Conservation (phyloP, 2,113 vertebrate genomes). For the Chinchilla lanigera region DNA sequence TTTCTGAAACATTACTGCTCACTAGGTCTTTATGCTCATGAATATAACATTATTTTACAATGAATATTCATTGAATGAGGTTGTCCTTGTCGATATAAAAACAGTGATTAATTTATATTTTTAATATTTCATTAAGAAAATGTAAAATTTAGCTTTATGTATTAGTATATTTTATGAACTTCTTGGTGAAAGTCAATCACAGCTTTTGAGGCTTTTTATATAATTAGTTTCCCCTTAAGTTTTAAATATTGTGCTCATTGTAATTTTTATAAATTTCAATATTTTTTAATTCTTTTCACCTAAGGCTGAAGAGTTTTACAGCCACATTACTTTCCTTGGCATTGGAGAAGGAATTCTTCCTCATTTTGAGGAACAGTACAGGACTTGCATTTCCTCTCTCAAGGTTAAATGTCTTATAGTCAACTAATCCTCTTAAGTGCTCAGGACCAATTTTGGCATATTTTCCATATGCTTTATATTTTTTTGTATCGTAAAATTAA, state of each 20-base stretch:
- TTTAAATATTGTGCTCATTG: background rate
- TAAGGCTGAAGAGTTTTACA: background rate
- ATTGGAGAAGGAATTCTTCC: background rate
- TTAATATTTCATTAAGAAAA: background rate
- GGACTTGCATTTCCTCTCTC: background rate
- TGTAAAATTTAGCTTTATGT: background rate
- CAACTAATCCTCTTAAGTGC: background rate
- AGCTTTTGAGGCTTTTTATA: background rate
- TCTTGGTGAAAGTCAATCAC: background rate
- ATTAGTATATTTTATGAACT: background rate
- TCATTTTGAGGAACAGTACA: background rate
- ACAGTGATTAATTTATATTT: background rate
- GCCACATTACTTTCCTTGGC: background rate
- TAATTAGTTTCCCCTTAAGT: background rate
- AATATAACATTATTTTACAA: conserved; percentile 22
- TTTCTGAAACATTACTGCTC: background rate
- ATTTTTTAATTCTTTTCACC: background rate
- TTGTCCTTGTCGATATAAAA: background rate
- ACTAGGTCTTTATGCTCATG: background rate
- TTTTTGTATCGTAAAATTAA: background rate
- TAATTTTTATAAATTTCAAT: background rate
- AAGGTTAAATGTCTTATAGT: background rate
- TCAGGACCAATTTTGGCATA: background rate
- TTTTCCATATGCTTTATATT: background rate
- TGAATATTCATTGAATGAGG: background rate